Conservation (phyloP, 2,113 vertebrate species). For the Microtus richardsoni region DNA sequence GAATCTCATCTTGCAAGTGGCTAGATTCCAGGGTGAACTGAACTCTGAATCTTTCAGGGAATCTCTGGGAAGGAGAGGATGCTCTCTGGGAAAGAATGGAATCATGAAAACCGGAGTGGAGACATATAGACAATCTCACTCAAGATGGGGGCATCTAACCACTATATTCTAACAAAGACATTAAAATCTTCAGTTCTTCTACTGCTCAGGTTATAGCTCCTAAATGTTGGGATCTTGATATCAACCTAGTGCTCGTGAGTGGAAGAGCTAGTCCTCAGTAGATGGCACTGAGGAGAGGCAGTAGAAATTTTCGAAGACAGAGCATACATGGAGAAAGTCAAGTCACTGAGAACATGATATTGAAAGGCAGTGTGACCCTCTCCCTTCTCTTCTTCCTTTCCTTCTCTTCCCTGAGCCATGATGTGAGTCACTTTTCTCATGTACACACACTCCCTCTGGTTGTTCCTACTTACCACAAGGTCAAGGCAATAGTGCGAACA, state of each 20-base stretch:
- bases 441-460: neutral
- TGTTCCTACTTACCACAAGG: neutral
- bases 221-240: neutral
- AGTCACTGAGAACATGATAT: neutral
- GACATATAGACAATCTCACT: neutral
- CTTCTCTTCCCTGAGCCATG: neutral
- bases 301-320: no score
- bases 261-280: neutral
- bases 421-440: neutral
- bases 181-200: neutral
- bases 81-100: neutral
- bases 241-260: neutral
- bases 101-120: neutral
- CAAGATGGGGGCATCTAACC: neutral
- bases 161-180: neutral
- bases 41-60: neutral
- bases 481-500: neutral
- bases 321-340: neutral
- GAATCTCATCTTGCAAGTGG: neutral
- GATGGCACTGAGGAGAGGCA: neutral
- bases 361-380: neutral
- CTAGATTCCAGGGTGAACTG: neutral
- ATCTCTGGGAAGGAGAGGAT: neutral
- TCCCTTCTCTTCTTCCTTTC: neutral
- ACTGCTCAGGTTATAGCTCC: neutral